Base-by-base conservation (phyloP, 2,888 invertebrate genomes). In the Synanthedon myopaeformis region DNA sequence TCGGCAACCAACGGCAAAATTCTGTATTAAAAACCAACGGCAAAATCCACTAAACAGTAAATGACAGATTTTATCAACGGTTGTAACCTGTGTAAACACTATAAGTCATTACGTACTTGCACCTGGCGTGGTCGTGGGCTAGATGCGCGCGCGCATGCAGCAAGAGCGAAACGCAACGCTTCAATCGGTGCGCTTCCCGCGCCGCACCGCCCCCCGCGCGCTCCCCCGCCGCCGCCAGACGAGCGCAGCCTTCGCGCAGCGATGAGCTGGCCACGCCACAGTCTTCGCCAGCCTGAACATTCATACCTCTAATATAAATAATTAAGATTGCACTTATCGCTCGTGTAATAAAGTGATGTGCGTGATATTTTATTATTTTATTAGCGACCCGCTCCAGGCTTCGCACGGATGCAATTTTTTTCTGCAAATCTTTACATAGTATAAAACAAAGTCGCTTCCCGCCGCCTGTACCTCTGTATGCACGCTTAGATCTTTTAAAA, bases 71-170 rank as follows among this genome's bases (percentile, higher is more conserved):
- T 17, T 23, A 45, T 13, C 45, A 45, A 17, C 17, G 17, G 17
- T 17, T 17, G 17, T 17, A 17, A 17, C 17, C 17, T 17, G 17
- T 17, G 17, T 2, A 51, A 17, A 23, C 4, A 17, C 11, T 51
- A 14, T 6, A 51, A 10, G 10, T 6, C 42, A 17, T 11, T 49
- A 69, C 76, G 62, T 42, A 84, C 84, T 76, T 77, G 82, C 85
- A 85, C 4, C 78, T 63, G 3, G 74, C 69, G 57, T 86, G 85
- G 62, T 86, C 84, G 64, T 85, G 85, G 17, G 85, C 85, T 1
- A 82, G 73, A 53, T 86, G 85, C 51, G 76, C 71, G 0, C 84
- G 61, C 57, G 86, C 86, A 52, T 84, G 85, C 63, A 86, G 69
- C 60, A 86, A 64, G 55, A 85, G 67, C 41, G 84, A 82, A 4